These are phyloP conservation scores for Hippopotamyrus pictus DNA, from an alignment of 2,797 vertebrate genomes.

Conservation along the genomic window DNA sequence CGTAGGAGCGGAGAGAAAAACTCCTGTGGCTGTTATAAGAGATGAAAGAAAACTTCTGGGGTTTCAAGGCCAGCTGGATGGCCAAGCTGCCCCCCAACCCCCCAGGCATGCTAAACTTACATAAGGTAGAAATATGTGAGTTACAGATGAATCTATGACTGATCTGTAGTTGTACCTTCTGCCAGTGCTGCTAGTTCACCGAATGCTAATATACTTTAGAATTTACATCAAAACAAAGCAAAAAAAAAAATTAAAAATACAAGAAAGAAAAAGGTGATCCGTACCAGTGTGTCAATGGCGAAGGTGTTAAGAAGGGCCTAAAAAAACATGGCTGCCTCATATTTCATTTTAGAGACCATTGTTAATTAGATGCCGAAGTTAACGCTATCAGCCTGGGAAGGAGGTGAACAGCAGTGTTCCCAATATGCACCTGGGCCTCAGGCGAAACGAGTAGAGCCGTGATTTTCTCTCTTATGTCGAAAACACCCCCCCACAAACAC, in stretches of 20 bases:
- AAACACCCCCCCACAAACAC: not conserved
- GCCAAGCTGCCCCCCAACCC: not conserved
- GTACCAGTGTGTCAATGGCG: not conserved
- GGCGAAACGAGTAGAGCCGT: not conserved
- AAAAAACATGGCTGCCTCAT: not conserved
- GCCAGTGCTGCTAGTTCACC: not conserved
- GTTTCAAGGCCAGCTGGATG: conserved; percentile 1
- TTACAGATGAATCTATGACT: not conserved
- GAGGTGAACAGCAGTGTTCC: not conserved
- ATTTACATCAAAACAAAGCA: not conserved
- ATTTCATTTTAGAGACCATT: not conserved
- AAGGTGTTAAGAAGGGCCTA: not conserved
- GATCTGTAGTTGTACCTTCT: not conserved
- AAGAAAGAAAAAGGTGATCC: not conserved
- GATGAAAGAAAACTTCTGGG: not conserved
- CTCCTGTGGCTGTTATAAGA: not conserved
- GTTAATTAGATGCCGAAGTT: not conserved
- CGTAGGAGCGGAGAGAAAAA: not conserved
- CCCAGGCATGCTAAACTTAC: not conserved
- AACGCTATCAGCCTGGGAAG: not conserved
- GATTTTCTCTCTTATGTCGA: not conserved
- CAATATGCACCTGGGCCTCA: not conserved
- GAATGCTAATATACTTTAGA: not conserved
- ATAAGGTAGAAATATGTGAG: conserved; percentile 6
- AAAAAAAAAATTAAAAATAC: not conserved